Evolutionary conservation across 53 echinoderm and acorn worm species (phyloP).

Genomic region (Holothuria scabra): DNA sequence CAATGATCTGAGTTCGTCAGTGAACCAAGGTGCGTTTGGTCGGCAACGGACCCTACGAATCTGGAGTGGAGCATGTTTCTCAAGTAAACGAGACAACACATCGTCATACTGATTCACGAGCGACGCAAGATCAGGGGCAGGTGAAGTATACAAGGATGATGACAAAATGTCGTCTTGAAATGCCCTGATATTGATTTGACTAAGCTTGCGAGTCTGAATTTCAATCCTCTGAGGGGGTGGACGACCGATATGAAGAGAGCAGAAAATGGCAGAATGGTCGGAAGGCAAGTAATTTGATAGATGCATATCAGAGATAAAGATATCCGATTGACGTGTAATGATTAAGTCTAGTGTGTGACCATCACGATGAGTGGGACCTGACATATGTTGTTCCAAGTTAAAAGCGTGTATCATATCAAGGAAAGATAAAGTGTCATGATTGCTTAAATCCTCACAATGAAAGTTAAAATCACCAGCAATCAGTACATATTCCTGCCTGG

Average conservation of each 20-base stretch:
- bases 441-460: conserved; percentile 42
- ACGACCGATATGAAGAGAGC: conserved; percentile 37
- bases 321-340: too few species aligned
- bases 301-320: too few species aligned
- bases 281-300: too few species aligned
- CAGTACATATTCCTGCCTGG: conserved; percentile 41
- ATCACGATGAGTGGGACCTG: conserved; percentile 53
- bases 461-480: conserved; percentile 68
- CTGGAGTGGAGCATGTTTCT: background rate
- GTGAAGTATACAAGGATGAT: background rate
- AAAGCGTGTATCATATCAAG: conserved; percentile 52
- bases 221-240: too few species aligned
- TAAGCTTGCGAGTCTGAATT: conserved; percentile 4
- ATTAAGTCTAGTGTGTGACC: conserved; percentile 68
- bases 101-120: background rate
- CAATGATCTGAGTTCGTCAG: conserved; percentile 9
- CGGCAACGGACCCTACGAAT: background rate
- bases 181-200: background rate
- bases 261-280: conserved; percentile 44
- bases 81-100: conserved; percentile 19
- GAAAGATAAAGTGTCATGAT: conserved; percentile 34
- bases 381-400: conserved; percentile 66
- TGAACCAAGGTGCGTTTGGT: conserved; percentile 32
- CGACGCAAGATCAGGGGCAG: background rate
- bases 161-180: background rate